Evolutionary conservation across 2,888 invertebrate species (phyloP), one percentile per base, ranked within the genome.

Genomic region (Drosophila planitibia): DNA sequence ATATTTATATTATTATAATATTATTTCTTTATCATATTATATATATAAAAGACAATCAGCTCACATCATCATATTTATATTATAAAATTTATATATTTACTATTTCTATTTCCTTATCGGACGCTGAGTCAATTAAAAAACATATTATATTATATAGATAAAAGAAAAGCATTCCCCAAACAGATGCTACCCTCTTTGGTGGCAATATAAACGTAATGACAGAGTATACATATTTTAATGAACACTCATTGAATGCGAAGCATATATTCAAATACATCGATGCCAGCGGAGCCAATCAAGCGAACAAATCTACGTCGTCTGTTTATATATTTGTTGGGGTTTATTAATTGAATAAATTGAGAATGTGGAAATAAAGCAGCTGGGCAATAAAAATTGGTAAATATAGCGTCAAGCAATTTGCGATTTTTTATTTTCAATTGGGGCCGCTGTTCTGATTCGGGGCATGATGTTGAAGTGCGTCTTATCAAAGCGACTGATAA

Each of bases 271-370:
- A 44, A 65, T 62, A 60, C 54, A 44, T 64, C 32, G 37, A 59
- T 55, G 25, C 25, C 25, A 2, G 44, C 60, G 49, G 44, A 67
- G 63, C 64, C 67, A 76, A 78, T 76, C 67, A 67, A 72, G 62
- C 54, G 22, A 57, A 37, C 49, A 72, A 71, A 71, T 71, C 72
- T 25, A 41, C 60, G 35, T 25, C 49, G 63, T 55, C 39, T 60
- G 30, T 66, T 59, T 33, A 35, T 28, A 44, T 68, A 39, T 16
- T 63, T 63, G 60, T 30, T 47, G 47, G 69, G 78, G 52, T 74
- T 72, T 81, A 78, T 83, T 83, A 83, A 86, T 81, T 81, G 86
- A 70, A 55, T 76, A 61, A 70, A 68, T 72, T 41, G 58, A 73
- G 66, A 65, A 70, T 72, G 69, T 66, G 25, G 39, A 66, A 25